Evolutionary conservation across 2,797 vertebrate genomes (phyloP), one percentile per base, ranked within the genome.

Genomic region (Heterohyrax brucei): DNA sequence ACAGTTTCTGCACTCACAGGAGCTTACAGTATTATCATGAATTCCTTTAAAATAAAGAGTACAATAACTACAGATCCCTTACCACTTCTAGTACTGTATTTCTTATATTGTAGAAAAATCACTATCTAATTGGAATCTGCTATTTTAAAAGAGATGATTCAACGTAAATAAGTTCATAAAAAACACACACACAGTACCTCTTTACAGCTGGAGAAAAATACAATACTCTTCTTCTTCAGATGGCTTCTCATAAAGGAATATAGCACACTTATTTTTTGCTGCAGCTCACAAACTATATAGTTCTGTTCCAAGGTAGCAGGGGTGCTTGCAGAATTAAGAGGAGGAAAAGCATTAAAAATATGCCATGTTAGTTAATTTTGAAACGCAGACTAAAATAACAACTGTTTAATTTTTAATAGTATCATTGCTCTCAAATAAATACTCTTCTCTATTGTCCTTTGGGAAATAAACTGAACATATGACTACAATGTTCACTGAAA

Each of bases 201-300:
- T 98, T 99, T 99, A 98, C 99, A 99, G 98, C 99, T 99, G 92
- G 99, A 99, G 88, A 99, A 99, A 98, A 99, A 99, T 21, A 99
- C 99, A 7, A 99, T 99, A 94, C 98, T 98, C 98, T 99, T 99
- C 98, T 99, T 99, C 84, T 99, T 99, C 96, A 99, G 98, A 96
- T 99, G 99, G 97, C 98, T 99, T 96, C 98, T 99, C 97, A 99
- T 97, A 98, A 99, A 99, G 0, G 99, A 99, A 97, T 98, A 99
- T 2, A 99, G 98, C 99, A 99, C 98, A 98, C 99, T 99, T 97
- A 99, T 98, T 98, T 99, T 99, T 96, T 99, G 99, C 61, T 99
- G 98, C 94, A 99, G 99, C 94, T 99, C 99, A 97, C 99, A 99
- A 94, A 99, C 99, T 77, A 99, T 97, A 7, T 99, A 99, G 97